phyloP scores from a whole-genome alignment of 2,113 vertebrate genomes.

The Circaetus cinerascens region DNA sequence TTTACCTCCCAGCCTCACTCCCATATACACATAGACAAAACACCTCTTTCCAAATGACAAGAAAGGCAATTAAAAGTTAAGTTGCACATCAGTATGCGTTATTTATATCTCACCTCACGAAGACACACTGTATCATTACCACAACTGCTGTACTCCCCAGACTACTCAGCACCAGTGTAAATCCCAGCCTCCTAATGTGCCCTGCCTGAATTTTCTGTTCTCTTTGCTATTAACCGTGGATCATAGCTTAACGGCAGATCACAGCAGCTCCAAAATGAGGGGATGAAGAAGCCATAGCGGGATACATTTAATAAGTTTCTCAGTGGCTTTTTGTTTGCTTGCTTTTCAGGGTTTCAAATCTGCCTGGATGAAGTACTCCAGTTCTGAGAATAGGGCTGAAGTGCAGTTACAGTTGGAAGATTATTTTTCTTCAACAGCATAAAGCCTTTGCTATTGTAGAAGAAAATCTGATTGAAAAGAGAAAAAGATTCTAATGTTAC shows the following conservation, averaged over 20 bases:
- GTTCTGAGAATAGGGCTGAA: background rate
- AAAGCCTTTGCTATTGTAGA: background rate
- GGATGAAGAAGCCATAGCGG: background rate
- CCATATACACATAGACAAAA: background rate
- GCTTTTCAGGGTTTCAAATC: background rate
- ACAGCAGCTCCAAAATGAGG: background rate
- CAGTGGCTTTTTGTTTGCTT: background rate
- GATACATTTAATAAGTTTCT: background rate
- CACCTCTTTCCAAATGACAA: background rate
- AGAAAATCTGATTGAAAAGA: background rate
- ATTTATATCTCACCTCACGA: accelerated
- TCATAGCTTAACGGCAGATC: background rate
- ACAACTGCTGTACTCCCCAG: background rate
- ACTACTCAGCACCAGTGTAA: background rate
- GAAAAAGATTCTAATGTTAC: background rate
- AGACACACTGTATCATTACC: background rate
- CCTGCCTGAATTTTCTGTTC: background rate
- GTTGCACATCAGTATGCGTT: background rate
- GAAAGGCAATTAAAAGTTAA: background rate
- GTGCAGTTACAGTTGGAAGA: background rate
- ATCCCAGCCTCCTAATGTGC: background rate
- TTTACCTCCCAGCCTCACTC: background rate
- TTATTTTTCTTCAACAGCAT: background rate
- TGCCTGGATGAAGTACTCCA: background rate
- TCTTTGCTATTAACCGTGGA: background rate